Conservation (phyloP, 2,113 vertebrate genomes). For the Psilopogon haemacephalus region DNA sequence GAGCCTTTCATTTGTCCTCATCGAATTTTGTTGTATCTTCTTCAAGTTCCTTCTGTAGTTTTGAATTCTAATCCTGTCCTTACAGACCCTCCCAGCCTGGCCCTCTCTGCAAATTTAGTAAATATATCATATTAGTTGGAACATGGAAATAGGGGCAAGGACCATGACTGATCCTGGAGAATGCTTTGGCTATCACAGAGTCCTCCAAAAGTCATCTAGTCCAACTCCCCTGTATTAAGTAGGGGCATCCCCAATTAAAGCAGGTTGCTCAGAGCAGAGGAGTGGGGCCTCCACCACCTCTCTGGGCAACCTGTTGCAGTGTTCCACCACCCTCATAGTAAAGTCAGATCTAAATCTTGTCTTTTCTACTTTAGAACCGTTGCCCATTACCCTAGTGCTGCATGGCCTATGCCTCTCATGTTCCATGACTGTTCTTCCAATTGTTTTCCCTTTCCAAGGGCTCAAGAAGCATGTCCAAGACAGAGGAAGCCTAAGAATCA, state of each 20-base stretch:
- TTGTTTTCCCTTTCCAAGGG: neutral
- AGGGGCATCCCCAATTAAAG: no score
- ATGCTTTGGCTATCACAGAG: neutral
- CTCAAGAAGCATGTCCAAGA: neutral
- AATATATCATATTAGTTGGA: neutral
- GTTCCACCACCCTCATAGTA: no score
- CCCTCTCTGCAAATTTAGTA: neutral
- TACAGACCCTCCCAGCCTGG: neutral
- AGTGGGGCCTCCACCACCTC: no score
- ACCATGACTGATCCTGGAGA: neutral
- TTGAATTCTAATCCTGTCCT: neutral
- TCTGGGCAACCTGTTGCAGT: no score
- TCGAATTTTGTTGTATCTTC: neutral
- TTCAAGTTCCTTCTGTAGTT: neutral
- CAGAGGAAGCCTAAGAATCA: neutral
- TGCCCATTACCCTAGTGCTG: no score
- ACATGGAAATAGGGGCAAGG: neutral
- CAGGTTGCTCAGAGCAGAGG: no score
- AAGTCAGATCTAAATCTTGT: no score
- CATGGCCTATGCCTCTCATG: rapidly evolving
- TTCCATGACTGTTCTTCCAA: neutral
- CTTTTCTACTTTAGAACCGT: no score
- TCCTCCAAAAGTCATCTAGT: no score
- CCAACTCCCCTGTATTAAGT: no score
- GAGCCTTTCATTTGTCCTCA: neutral